Evolutionary conservation across 1,140 invertebrate genomes (phyloP), one percentile per base, ranked within the genome.

Genomic region (Pseudachorutes palmiensis): DNA sequence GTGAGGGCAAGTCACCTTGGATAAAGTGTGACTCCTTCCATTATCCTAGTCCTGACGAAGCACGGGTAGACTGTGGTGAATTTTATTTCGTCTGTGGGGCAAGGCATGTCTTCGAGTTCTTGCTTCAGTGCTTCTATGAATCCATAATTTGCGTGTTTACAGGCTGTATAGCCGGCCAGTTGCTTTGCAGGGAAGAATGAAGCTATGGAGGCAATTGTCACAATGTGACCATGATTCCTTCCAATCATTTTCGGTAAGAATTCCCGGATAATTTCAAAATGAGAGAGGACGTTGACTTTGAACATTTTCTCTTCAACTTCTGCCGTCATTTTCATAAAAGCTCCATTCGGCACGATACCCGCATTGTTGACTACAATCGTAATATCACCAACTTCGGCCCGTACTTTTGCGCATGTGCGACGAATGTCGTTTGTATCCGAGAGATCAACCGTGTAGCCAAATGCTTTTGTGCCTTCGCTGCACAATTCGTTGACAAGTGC

Each of bases 361-460:
- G 91, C 92, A 80, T 94, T 94, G 79, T 93, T 93, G 0, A 93
- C 79, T 62, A 92, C 77, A 66, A 92, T 85, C 48, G 83, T 84
- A 2, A 88, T 78, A 74, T 83, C 79, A 22, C 86, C 86, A 16
- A 79, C 26, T 31, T 71, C 69, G 1, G 33, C 2, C 28, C 62
- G 45, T 2, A 70, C 62, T 61, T 67, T 24, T 41, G 26, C 70
- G 24, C 51, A 28, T 48, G 60, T 61, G 2, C 48, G 31, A 41
- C 64, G 48, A 14, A 70, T 66, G 57, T 61, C 29, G 5, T 30
- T 36, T 28, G 45, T 55, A 29, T 73, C 64, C n/a, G 65, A 65
- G 28, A 72, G 55, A 26, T 72, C 71, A 19, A 73, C 64, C 31
- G 64, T 45, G 64, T 70, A 70, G n/a, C 63, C 67, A 45, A 49